These are phyloP conservation scores for Koerneria pararmatus DNA, from an alignment of 2,888 invertebrate species.

Conservation along the genomic window DNA sequence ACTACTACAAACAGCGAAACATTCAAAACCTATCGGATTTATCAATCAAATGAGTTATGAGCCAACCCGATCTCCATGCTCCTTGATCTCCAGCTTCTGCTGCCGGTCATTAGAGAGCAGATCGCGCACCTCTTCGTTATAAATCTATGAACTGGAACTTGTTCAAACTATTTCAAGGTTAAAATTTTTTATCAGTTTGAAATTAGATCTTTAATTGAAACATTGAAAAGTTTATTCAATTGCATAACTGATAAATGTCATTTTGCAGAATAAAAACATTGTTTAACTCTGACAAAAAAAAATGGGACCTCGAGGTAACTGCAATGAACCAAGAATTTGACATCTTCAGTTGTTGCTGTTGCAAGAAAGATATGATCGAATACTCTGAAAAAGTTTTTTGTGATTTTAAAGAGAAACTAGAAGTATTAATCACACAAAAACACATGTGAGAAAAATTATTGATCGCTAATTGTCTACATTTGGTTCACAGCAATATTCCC, in stretches of 20 bases:
- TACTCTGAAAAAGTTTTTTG: constrained; percentile 65
- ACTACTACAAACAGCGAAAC: no score
- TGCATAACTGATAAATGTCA: constrained; percentile 17
- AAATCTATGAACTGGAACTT: constrained; percentile 65
- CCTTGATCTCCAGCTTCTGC: constrained; percentile 69
- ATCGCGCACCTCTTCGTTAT: constrained; percentile 77
- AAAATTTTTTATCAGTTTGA: constrained; percentile 9
- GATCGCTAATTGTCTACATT: background rate
- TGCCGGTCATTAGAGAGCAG: constrained; percentile 68
- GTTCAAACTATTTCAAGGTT: background rate
- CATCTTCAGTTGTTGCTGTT: constrained; percentile 71
- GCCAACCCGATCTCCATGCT: constrained; percentile 61
- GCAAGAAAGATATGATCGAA: constrained; percentile 81
- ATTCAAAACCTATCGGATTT: no score
- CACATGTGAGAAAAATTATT: background rate
- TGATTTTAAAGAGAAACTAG: no score
- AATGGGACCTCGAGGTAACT: constrained; percentile 71
- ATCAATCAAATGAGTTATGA: no score
- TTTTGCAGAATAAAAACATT: background rate
- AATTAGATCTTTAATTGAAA: background rate
- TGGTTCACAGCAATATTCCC: background rate
- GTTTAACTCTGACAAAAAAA: constrained; percentile 5
- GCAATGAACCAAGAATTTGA: constrained; percentile 74
- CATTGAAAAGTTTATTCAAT: background rate
- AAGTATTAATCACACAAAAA: no score